A percentile compares a stretch with the other conserved stretches of the same genome.
phyloP scores from a whole-genome alignment of 2,888 invertebrate species.

The Dimorphilus gyrociliatus region DNA sequence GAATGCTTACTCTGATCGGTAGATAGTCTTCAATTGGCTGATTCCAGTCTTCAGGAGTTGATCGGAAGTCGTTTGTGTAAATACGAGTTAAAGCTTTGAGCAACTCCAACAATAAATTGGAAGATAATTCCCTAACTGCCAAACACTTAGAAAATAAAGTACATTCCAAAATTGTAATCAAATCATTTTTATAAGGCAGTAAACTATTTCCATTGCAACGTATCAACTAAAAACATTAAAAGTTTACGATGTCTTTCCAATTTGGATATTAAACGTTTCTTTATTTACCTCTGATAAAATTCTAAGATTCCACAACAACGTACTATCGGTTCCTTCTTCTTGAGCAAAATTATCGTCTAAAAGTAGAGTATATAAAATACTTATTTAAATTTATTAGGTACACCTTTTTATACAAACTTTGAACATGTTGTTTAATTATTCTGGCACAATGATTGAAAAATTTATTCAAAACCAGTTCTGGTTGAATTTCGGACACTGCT shows the following conservation, averaged over 20 bases:
- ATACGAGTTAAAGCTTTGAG: conserved; percentile 46
- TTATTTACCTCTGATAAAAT: conserved; percentile 49
- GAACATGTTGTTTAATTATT: conserved; percentile 45
- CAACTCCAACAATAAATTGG: conserved; percentile 47
- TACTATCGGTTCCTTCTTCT: conserved; percentile 61
- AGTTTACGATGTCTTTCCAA: background rate
- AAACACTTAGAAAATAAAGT: conserved; percentile 52
- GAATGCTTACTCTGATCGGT: conserved; percentile 46
- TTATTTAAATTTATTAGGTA: too few species aligned
- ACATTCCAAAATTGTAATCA: conserved; percentile 52
- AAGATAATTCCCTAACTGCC: conserved; percentile 49
- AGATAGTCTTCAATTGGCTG: conserved; percentile 52
- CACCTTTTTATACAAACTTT: too few species aligned
- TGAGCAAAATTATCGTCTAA: conserved; percentile 44
- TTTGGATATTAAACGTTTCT: conserved; percentile 5
- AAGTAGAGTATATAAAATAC: conserved; percentile 6
- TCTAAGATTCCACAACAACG: conserved; percentile 58
- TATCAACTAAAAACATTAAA: conserved; percentile 39
- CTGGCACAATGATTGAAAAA: conserved; percentile 57
- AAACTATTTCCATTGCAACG: conserved; percentile 50
- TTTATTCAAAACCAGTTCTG: conserved; percentile 51
- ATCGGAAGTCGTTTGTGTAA: conserved; percentile 48
- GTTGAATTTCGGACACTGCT: conserved; percentile 44
- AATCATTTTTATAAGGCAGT: conserved; percentile 48
- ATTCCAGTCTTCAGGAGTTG: conserved; percentile 47